A percentile compares a stretch with the other conserved stretches of the same genome.
Evolutionary conservation across 2,113 vertebrate species (phyloP).

Genomic region (Psittacara wagleri): DNA sequence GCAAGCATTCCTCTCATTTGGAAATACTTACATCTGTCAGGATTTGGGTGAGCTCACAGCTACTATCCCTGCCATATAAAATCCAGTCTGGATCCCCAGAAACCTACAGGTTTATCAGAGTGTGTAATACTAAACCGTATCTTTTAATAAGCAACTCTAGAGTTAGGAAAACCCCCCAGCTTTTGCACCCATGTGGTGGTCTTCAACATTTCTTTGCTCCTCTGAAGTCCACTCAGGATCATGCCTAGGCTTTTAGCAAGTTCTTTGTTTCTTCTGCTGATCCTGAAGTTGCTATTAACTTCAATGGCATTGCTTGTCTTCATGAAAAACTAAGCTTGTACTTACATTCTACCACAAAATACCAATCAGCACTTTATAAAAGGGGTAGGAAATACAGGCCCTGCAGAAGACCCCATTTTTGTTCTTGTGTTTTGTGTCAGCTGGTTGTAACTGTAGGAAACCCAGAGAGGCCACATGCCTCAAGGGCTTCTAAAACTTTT

Average conservation of each 20-base stretch:
- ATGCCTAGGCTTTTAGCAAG: neutral
- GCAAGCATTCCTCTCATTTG: neutral
- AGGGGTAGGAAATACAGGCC: neutral
- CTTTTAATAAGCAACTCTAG: neutral
- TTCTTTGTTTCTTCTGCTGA: neutral
- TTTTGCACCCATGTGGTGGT: neutral
- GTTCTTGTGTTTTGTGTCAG: neutral
- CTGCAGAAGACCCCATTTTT: neutral
- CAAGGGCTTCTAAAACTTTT: neutral
- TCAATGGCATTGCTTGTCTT: neutral
- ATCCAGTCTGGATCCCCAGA: neutral
- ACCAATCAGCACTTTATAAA: neutral
- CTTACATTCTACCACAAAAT: neutral
- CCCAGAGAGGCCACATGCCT: neutral
- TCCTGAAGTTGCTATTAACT: neutral
- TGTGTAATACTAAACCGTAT: neutral
- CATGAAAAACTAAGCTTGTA: neutral
- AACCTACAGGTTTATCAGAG: neutral
- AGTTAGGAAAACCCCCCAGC: fast-evolving
- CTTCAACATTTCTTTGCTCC: neutral
- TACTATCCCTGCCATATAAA: neutral
- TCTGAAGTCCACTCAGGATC: neutral
- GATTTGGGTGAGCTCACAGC: neutral
- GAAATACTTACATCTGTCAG: neutral
- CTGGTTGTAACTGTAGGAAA: neutral